Evolutionary conservation across 2,888 invertebrate genomes (phyloP), one percentile per base, ranked within the genome.

Genomic region (Parasteatoda lunata): DNA sequence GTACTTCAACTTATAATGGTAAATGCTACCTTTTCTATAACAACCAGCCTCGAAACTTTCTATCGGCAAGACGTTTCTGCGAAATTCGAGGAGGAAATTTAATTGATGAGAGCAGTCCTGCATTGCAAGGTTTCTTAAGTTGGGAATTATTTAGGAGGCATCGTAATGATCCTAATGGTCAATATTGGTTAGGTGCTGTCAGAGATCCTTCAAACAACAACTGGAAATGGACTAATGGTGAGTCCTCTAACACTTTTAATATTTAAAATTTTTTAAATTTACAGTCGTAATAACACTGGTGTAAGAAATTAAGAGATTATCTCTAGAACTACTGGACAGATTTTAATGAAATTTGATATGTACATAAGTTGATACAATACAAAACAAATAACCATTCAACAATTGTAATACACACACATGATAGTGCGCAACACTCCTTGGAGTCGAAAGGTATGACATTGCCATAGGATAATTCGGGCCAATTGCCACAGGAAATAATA

Each of bases 11-110:
- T 0, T 97, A 97, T 93, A 97, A 97, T 91, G 97, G 97, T 88
- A 97, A 97, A 93, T 97, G 97, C 91, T 97, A 97, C 92, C 96
- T 97, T 88, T 97, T 97, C 93, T 97, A 97, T 92, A 96, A 96
- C 91, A 93, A 96, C 11, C 96, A 97, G 91, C 97, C 96, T 0
- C 92, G 95, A 89, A 94, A 94, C 90, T 96, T 97, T 92, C 93
- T 95, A 72, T 96, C 97, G 77, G 95, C 97, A 0, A 92, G 96
- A 8, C 93, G 94, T 0, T 96, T 96, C 92, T 97, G 97, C 91
- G 94, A 95, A 65, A 93, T 94, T 0, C 94, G 97, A 13, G 97
- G 96, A 4, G 97, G 97, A 0, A 95, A 96, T 0, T 92, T 97
- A 54, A 96, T 97, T 5, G 96, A 97, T 91, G 97, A 97, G 92